Evolutionary conservation across 2,888 invertebrate species (phyloP).

Genomic region (Salticus scenicus): DNA sequence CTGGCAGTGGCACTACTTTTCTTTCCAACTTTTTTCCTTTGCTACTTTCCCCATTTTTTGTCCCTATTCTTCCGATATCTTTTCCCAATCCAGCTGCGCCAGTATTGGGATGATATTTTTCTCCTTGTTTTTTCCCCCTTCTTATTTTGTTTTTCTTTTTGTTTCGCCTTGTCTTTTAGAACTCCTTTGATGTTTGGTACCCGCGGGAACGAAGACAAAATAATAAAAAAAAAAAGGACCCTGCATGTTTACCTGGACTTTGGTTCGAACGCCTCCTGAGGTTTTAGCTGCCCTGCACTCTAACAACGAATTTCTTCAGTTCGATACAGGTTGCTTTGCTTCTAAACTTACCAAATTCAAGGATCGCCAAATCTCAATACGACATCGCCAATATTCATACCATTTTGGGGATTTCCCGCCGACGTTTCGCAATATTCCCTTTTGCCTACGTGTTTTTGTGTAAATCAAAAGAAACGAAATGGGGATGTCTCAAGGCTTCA

Average conservation of each 20-base stretch:
- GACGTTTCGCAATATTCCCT: neutral
- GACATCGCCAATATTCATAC: slow-evolving; percentile 28
- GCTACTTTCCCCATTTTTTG: slow-evolving; percentile 17
- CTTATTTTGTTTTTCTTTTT: slow-evolving; percentile 48
- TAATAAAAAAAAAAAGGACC: slow-evolving; percentile 39
- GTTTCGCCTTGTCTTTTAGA: slow-evolving; percentile 62
- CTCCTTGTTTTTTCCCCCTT: slow-evolving; percentile 42
- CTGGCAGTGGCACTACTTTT: slow-evolving; percentile 59
- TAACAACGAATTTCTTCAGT: slow-evolving; percentile 1
- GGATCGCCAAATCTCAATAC: slow-evolving; percentile 31
- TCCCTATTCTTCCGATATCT: slow-evolving; percentile 44
- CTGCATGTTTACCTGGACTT: slow-evolving; percentile 66
- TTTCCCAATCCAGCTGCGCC: slow-evolving; percentile 60
- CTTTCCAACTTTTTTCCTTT: slow-evolving; percentile 21
- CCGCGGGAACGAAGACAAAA: slow-evolving; percentile 46
- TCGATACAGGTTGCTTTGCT: slow-evolving; percentile 32
- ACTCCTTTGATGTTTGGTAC: slow-evolving; percentile 61
- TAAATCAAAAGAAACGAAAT: no score
- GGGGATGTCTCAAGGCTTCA: neutral
- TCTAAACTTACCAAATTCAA: slow-evolving; percentile 33
- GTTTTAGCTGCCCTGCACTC: slow-evolving; percentile 34
- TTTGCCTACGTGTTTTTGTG: neutral
- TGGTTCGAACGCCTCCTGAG: slow-evolving; percentile 60
- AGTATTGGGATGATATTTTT: slow-evolving; percentile 64
- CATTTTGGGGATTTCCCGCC: neutral